Percentiles rank a stretch among this genome's conserved stretches.
phyloP scores from a whole-genome alignment of 2,888 invertebrate genomes.

The Drosophila suboccidentalis region DNA sequence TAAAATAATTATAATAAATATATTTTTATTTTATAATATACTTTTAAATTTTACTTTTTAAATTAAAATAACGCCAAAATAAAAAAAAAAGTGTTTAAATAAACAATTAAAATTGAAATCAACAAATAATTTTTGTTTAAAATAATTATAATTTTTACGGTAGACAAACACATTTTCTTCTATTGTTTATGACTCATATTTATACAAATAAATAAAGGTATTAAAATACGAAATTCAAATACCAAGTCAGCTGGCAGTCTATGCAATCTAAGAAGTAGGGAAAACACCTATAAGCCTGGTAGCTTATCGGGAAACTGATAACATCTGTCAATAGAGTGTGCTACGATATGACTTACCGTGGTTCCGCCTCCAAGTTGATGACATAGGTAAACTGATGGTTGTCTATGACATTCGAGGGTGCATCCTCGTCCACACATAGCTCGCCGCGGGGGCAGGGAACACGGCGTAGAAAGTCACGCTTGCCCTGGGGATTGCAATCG shows the following conservation, averaged over 20 bases:
- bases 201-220: slow-evolving; percentile 1
- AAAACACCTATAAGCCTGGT: background rate
- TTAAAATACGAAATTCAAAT: slow-evolving; percentile 1
- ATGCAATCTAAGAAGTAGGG: slow-evolving; percentile 4
- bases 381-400: slow-evolving; percentile 97
- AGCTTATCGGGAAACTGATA: slow-evolving; percentile 40
- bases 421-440: slow-evolving; percentile 95
- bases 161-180: background rate
- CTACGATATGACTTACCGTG: slow-evolving; percentile 92
- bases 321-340: background rate
- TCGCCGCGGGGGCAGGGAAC: slow-evolving; percentile 93
- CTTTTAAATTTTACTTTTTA: too few relatives aligned
- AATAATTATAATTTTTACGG: too few relatives aligned
- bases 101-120: too few relatives aligned
- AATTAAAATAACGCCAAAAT: too few relatives aligned
- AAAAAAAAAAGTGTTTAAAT: too few relatives aligned
- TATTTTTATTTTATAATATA: too few relatives aligned
- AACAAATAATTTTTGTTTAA: too few relatives aligned
- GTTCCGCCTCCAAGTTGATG: slow-evolving; percentile 94
- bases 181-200: background rate
- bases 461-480: slow-evolving; percentile 90
- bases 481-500: slow-evolving; percentile 89
- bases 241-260: background rate
- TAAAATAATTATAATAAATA: too few relatives aligned
- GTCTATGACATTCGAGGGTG: slow-evolving; percentile 93